phyloP scores from a whole-genome alignment of 2,888 invertebrate species.

The Diadromus collaris region DNA sequence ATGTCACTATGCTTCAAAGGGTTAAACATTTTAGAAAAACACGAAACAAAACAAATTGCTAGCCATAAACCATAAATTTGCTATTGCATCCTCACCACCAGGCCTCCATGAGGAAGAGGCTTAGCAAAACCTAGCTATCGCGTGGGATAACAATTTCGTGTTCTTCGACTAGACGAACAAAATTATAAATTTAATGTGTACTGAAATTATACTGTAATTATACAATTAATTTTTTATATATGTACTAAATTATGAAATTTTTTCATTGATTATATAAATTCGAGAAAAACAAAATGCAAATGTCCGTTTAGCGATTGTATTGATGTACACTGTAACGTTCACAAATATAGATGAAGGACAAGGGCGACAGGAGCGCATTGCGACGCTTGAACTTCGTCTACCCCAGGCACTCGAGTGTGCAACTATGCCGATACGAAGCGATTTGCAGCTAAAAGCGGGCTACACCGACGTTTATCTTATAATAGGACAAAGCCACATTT shows the following conservation, averaged over 20 bases:
- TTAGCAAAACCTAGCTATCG: background rate
- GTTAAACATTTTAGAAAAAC: too few species aligned
- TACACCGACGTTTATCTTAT: conserved; percentile 43
- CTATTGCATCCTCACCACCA: background rate
- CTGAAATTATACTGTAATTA: too few species aligned
- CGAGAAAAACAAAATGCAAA: background rate
- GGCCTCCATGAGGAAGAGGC: background rate
- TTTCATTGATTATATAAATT: too few species aligned
- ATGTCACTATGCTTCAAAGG: background rate
- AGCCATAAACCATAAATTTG: too few species aligned
- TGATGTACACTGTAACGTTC: background rate
- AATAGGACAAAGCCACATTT: conserved; percentile 57
- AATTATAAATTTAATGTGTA: too few species aligned
- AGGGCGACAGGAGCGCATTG: conserved; percentile 24
- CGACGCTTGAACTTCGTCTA: conserved; percentile 5
- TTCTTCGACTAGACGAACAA: background rate
- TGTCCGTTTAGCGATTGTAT: background rate
- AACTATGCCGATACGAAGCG: background rate
- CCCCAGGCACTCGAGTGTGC: background rate
- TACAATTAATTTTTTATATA: background rate
- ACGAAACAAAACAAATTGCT: too few species aligned
- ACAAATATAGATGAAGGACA: conserved; percentile 39
- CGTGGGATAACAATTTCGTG: background rate
- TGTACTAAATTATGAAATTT: background rate
- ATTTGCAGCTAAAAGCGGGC: conserved; percentile 45